A percentile compares a stretch with the other conserved stretches of the same genome.
phyloP scores from a whole-genome alignment of 1,140 invertebrate species.

The Ceratina australensis region DNA sequence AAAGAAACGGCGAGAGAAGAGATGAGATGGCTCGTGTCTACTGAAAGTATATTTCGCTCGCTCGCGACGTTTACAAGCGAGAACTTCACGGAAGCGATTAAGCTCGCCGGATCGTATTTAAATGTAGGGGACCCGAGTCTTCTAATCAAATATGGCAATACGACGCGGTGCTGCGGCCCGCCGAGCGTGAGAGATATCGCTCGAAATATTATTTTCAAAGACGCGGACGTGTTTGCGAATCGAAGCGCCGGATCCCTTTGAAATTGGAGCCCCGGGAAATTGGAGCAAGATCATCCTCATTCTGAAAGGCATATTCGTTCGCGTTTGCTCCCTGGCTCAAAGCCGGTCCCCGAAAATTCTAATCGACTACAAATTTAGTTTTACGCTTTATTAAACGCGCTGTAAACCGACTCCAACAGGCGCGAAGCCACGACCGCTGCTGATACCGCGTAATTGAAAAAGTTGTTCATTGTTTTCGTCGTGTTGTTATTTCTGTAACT shows the following conservation, averaged over 20 bases:
- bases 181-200: background rate
- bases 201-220: constrained; percentile 7
- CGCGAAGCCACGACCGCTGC: too few relatives aligned
- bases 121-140: background rate
- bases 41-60: too few relatives aligned
- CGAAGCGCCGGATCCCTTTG: background rate
- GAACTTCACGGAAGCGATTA: background rate
- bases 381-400: background rate
- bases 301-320: background rate
- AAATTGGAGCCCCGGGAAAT: background rate
- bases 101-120: background rate
- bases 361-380: background rate
- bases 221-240: constrained; percentile 4
- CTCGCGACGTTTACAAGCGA: background rate
- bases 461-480: too few relatives aligned
- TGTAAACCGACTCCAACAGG: too few relatives aligned
- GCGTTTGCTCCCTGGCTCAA: background rate
- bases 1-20: too few relatives aligned
- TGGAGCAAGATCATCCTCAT: constrained; percentile 8
- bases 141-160: background rate
- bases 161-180: background rate
- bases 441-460: too few relatives aligned
- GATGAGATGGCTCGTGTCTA: too few relatives aligned
- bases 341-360: background rate
- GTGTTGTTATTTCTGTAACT: too few relatives aligned